These are phyloP conservation scores for Papilio xuthus DNA, from an alignment of 1,140 invertebrate species.

Conservation along the genomic window DNA sequence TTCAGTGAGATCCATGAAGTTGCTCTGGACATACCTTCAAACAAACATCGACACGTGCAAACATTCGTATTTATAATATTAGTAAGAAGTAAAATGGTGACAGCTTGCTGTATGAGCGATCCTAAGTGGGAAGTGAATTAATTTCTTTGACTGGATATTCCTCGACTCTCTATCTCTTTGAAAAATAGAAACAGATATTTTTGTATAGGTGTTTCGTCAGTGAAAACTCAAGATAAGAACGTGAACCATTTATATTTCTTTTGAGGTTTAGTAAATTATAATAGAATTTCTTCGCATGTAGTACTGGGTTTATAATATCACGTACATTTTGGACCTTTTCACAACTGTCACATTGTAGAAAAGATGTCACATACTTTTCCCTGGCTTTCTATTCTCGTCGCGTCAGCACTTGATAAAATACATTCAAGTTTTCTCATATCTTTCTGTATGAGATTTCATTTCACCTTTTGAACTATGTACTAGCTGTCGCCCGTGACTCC, in stretches of 20 bases:
- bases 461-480: not conserved
- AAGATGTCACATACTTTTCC: not conserved
- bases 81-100: no score
- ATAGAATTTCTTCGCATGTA: not conserved
- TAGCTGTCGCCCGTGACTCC: not conserved
- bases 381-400: not conserved
- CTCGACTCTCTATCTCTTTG: not conserved
- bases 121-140: not conserved
- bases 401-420: not conserved
- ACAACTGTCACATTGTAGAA: slow-evolving; percentile 15
- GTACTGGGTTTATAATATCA: not conserved
- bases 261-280: not conserved
- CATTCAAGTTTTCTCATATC: not conserved
- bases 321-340: slow-evolving; percentile 6
- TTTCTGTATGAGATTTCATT: not conserved
- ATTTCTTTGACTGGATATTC: not conserved
- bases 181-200: not conserved
- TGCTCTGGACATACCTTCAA: no score
- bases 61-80: no score
- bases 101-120: no score
- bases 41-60: no score
- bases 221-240: no score
- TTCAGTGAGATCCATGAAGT: no score
- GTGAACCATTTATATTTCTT: not conserved
- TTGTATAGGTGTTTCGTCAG: not conserved